Evolutionary conservation across 2,113 vertebrate species (phyloP).

Genomic region (Leptodactylus fuscus): DNA sequence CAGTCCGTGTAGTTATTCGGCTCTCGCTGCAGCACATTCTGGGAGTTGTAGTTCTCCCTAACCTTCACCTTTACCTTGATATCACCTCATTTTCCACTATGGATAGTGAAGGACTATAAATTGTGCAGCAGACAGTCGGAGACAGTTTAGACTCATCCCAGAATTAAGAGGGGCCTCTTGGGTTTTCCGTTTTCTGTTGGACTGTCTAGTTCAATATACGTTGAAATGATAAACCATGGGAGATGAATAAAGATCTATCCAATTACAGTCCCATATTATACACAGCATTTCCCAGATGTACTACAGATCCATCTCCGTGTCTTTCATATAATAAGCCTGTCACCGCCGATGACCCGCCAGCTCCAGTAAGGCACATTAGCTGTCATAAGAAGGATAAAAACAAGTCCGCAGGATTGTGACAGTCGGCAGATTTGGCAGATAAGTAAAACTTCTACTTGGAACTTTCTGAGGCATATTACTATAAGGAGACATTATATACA

Average conservation of each 20-base stretch:
- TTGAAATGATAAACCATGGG: constrained; percentile 34
- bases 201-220: constrained; percentile 40
- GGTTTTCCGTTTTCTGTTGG: background rate
- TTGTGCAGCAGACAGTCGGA: background rate
- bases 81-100: background rate
- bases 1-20: background rate
- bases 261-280: constrained; percentile 23
- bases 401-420: background rate
- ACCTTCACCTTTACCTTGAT: background rate
- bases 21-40: background rate
- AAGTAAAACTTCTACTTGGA: constrained; percentile 4
- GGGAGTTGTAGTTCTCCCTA: background rate
- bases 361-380: constrained; percentile 10
- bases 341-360: constrained; percentile 6
- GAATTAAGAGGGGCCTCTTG: constrained; percentile 29
- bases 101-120: background rate
- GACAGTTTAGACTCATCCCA: background rate
- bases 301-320: background rate
- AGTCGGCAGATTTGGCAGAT: background rate
- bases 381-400: constrained; percentile 21
- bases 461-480: background rate
- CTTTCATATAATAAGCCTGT: background rate
- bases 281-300: constrained; percentile 8
- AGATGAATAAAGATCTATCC: constrained; percentile 30
- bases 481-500: constrained; percentile 8